Evolutionary conservation across 2,888 invertebrate genomes (phyloP), one percentile per base, ranked within the genome.

Genomic region (Toxonevra muliebris): DNA sequence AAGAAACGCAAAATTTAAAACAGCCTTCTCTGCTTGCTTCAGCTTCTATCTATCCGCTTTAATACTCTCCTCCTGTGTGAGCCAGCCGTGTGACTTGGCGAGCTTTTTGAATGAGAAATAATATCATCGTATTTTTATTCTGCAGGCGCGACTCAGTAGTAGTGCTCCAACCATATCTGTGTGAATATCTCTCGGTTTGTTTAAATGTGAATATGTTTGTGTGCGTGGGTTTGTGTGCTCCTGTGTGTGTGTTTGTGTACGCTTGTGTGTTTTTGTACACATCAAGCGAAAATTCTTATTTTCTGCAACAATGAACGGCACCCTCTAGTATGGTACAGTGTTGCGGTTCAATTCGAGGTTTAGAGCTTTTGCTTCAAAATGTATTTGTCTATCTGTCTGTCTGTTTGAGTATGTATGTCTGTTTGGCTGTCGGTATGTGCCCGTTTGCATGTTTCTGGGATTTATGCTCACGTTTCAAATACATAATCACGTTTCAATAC

Each of bases 271-370:
- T 20, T 73, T 76, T 73, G 75, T 77, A 74, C 73, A 75, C 74
- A 76, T 77, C 75, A 75, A 76, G 77, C 76, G 76, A 74, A 76
- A 77, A 76, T 77, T 78, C 76, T 77, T 78, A 78, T 78, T 78
- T 78, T 78, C 78, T 78, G 78, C 77, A 76, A 78, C 78, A 78
- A 76, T 77, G 78, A 77, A 76, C 77, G 76, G 74, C 77, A 76
- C 77, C 76, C 77, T 77, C 71, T 58, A 40, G 65, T 59, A 63
- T 58, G 57, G 17, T 10, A 58, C 19, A 17, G 45, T 54, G 10
- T n/a, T 17, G 19, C 8, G 45, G 17, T 20, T 52, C n/a, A 12
- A 54, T 63, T 10, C 30, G 13, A 45, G 61, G 50, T 52, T 61
- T 52, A 13, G 20, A 20, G 61, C 61, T 61, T 61, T 58, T 9